A percentile compares a stretch with the other conserved stretches of the same genome.
phyloP scores from a whole-genome alignment of 2,113 vertebrate genomes.

The Poeciliopsis retropinna region DNA sequence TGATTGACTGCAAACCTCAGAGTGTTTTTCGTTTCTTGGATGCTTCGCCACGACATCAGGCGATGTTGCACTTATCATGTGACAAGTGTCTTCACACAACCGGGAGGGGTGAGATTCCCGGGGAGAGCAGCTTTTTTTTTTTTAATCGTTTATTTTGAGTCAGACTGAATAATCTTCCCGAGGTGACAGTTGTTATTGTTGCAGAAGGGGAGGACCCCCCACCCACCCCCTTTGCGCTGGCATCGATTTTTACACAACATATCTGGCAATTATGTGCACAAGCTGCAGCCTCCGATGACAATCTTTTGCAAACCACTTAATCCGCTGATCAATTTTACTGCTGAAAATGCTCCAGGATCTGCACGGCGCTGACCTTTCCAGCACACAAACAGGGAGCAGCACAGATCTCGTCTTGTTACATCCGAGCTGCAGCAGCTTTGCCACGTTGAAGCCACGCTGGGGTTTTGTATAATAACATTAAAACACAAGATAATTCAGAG shows the following conservation, averaged over 20 bases:
- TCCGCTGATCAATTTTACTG: constrained; percentile 29
- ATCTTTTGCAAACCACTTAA: constrained; percentile 24
- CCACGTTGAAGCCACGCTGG: background rate
- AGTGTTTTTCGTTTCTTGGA: background rate
- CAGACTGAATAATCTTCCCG: background rate
- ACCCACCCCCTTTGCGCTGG: background rate
- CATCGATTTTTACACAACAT: constrained; percentile 8
- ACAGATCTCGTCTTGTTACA: background rate
- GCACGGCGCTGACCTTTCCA: background rate
- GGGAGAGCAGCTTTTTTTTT: constrained; percentile 2
- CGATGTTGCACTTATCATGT: constrained; percentile 8
- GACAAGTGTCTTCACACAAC: constrained; percentile 11
- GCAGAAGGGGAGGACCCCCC: background rate
- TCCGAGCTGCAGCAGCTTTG: background rate
- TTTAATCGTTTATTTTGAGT: rapidly evolving
- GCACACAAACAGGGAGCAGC: background rate
- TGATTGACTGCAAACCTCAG: background rate
- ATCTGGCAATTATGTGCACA: background rate
- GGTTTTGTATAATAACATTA: background rate
- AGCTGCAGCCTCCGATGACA: constrained; percentile 8
- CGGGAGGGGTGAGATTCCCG: constrained; percentile 9
- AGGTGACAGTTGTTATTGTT: background rate
- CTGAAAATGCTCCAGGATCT: constrained; percentile 11
- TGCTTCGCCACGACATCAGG: constrained; percentile 3
- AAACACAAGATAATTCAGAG: background rate